Percentiles rank a stretch among this genome's conserved stretches.
These are phyloP conservation scores for Holothuria scabra DNA, from an alignment of 53 echinoderm and acorn worm species.

Conservation along the genomic window DNA sequence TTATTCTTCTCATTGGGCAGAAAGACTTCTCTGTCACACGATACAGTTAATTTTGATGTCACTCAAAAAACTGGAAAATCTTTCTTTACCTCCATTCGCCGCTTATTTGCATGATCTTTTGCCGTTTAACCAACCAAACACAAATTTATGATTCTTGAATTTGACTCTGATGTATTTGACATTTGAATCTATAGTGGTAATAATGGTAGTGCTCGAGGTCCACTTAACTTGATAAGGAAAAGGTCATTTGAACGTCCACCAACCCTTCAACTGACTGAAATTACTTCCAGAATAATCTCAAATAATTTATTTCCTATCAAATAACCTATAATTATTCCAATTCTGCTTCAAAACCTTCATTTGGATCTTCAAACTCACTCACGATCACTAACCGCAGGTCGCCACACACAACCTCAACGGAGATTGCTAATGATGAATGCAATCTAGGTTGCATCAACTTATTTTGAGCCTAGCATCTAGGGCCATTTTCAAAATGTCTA, in stretches of 20 bases:
- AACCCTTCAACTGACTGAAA: too few species aligned
- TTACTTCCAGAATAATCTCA: too few species aligned
- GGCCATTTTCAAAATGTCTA: too few species aligned
- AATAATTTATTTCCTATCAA: too few species aligned
- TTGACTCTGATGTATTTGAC: conserved; percentile 51
- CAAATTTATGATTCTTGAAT: conserved; percentile 55
- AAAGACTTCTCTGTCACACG: conserved; percentile 65
- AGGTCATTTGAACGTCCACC: conserved; percentile 27
- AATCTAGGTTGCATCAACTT: too few species aligned
- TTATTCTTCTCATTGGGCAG: conserved; percentile 68
- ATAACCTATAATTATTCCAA: too few species aligned
- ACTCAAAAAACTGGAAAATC: conserved; percentile 55
- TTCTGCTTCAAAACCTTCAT: too few species aligned
- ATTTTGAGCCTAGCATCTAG: too few species aligned
- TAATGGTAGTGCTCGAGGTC: conserved; percentile 45
- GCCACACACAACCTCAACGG: too few species aligned
- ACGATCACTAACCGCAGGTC: too few species aligned
- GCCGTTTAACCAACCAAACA: conserved; percentile 65
- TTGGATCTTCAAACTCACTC: too few species aligned
- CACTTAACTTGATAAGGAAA: conserved; percentile 65
- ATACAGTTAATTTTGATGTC: conserved; percentile 53
- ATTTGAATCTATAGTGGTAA: conserved; percentile 55
- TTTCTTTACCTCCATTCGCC: conserved; percentile 54
- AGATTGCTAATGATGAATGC: too few species aligned
- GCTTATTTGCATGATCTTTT: conserved; percentile 72